Evolutionary conservation across 2,797 vertebrate genomes (phyloP), one percentile per base, ranked within the genome.

Genomic region (Atherinosoma microstoma): DNA sequence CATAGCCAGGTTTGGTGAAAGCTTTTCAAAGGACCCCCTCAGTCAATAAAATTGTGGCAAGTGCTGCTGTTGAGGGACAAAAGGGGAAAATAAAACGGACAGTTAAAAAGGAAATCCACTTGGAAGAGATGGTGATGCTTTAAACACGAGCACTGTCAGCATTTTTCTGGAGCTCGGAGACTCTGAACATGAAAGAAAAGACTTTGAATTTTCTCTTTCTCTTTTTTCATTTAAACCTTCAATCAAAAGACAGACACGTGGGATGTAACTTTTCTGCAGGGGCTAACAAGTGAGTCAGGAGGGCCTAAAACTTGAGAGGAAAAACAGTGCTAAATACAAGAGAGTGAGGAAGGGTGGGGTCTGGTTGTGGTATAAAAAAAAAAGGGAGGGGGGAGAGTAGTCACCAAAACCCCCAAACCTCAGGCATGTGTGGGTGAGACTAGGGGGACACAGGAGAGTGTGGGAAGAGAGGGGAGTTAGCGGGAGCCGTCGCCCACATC

Each of bases 361-460:
- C 70, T 87, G 72, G 68, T 69, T 87, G 87, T 82, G 85, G 87
- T 85, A 77, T 77, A 27, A 15, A 57, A 80, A 78, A 76, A 27
- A 18, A 13, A 11, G 45, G 76, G 62, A 79, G 67, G 73, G 64
- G 81, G 38, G 30, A 71, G 83, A 83, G 82, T 64, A 73, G 82
- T 82, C 78, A 76, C 82, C 58, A 67, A 81, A 94, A 92, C 72
- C 88, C 93, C 93, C 92, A 95, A 96, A 96, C 95, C 96, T 94
- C 96, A 97, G 94, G 95, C 96, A 96, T 95, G 95, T 90, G 93
- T 89, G 93, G 92, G 80, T 87, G 94, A 95, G 94, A 94, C 93
- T 80, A 30, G 53, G 54, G 88, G 80, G 77, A 80, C 62, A 64
- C 47, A 71, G 67, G 74, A 79, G 82, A 75, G 82, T 74, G 70